phyloP scores from a whole-genome alignment of 2,888 invertebrate genomes.

The Nomada goodeniana region DNA sequence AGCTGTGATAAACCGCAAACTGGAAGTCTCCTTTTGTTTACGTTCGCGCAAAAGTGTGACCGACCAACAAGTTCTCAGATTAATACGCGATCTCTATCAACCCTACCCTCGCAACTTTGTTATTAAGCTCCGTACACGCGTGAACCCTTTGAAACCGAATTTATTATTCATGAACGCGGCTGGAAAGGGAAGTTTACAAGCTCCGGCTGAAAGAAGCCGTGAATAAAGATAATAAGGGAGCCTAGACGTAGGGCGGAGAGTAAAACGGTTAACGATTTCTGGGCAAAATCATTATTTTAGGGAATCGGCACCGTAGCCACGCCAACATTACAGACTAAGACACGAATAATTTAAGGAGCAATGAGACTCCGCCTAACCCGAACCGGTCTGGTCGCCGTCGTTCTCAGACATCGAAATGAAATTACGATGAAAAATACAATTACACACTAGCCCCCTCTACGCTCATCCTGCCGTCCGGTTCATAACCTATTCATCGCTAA shows the following conservation, averaged over 20 bases:
- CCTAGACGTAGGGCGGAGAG: background rate
- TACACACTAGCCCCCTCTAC: no score
- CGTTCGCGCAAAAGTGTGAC: constrained; percentile 48
- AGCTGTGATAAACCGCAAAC: constrained; percentile 33
- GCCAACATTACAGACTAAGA: no score
- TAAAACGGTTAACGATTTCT: background rate
- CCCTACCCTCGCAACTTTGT: background rate
- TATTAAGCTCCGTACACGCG: constrained; percentile 33
- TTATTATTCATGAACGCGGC: constrained; percentile 30
- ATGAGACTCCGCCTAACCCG: no score
- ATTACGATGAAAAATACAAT: no score
- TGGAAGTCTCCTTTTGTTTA: constrained; percentile 47
- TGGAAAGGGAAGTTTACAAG: background rate
- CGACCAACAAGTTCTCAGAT: constrained; percentile 49
- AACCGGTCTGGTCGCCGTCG: no score
- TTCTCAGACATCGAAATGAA: no score
- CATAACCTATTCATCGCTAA: background rate
- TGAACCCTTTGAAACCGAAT: constrained; percentile 25
- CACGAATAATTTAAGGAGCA: no score
- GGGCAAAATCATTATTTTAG: background rate
- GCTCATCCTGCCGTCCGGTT: background rate
- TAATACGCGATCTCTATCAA: constrained; percentile 46
- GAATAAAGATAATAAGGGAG: background rate
- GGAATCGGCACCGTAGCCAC: background rate
- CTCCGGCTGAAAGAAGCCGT: background rate